phyloP scores from a whole-genome alignment of 2,797 vertebrate genomes.

The Girardinus metallicus region DNA sequence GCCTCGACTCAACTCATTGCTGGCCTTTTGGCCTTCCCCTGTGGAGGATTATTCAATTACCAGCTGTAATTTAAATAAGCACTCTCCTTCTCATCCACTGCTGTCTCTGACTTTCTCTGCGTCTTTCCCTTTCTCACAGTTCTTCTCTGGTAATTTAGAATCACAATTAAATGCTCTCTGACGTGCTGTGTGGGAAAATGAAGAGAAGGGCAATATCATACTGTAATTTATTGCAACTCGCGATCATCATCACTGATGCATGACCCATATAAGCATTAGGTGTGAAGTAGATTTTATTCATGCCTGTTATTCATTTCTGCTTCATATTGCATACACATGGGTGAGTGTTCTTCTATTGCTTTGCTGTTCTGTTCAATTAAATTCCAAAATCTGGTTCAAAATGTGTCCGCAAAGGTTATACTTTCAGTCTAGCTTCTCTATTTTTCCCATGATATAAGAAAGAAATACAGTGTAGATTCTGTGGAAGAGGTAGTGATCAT shows the following conservation, averaged over 20 bases:
- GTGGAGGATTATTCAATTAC: constrained; percentile 76
- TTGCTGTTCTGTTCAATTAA: neutral
- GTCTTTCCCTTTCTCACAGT: constrained; percentile 34
- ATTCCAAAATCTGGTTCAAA: neutral
- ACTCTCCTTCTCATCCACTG: constrained; percentile 54
- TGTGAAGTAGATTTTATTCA: constrained; percentile 2
- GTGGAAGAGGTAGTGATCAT: neutral
- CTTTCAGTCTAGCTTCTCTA: neutral
- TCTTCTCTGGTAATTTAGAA: constrained; percentile 63
- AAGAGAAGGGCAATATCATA: constrained; percentile 48
- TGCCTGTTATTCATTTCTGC: neutral
- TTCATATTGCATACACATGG: neutral
- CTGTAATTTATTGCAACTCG: constrained; percentile 55
- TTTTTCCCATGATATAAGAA: neutral
- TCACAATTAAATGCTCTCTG: constrained; percentile 60
- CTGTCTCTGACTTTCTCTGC: constrained; percentile 15
- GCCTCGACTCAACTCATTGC: constrained; percentile 53
- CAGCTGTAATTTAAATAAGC: constrained; percentile 72
- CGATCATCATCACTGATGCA: constrained; percentile 31
- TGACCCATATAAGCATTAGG: neutral
- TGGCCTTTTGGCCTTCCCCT: constrained; percentile 63
- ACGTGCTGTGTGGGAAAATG: constrained; percentile 64
- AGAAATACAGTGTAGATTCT: neutral
- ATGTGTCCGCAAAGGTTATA: neutral
- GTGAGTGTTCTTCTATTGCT: neutral